Base-by-base conservation (phyloP, 2,888 invertebrate species). In the Hylaea fasciaria region DNA sequence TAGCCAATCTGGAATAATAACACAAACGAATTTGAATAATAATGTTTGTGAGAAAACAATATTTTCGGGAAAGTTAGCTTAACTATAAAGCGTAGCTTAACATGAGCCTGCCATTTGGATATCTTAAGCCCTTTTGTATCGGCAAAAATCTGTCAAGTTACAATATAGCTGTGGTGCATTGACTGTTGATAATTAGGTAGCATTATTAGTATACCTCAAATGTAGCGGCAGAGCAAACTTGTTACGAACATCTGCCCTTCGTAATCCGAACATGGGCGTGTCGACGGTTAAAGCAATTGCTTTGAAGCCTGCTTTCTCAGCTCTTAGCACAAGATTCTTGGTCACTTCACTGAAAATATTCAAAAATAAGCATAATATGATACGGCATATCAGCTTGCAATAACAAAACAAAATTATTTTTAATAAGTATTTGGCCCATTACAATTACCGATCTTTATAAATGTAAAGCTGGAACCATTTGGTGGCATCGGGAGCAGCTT, bases 381-480 rank as follows among this genome's bases (percentile, higher is more conserved):
- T n/a, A n/a, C n/a, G n/a, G n/a, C n/a, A n/a, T n/a, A n/a, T n/a
- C n/a, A n/a, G n/a, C n/a, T n/a, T n/a, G n/a, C n/a, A n/a, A n/a
- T n/a, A n/a, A n/a, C n/a, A n/a, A n/a, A n/a, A n/a, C n/a, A n/a
- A n/a, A n/a, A n/a, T n/a, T n/a, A n/a, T n/a, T n/a, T n/a, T n/a
- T n/a, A n/a, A n/a, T n/a, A n/a, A n/a, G n/a, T n/a, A n/a, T n/a
- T n/a, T n/a, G n/a, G n/a, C n/a, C n/a, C n/a, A n/a, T n/a, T n/a
- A n/a, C n/a, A n/a, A n/a, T 52, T 80, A 95, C 96, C 96, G 94
- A 82, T 98, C 96, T 64, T 93, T 96, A 83, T 97, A 98, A 69
- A 98, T 95, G 81, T 98, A 98, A 0, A 98, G 93, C 85, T 99
- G 98, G 82, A 98, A 97, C 97, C 98, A 98, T 81, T 96, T 97